Base-by-base conservation (phyloP, 2,797 vertebrate species). In the Rachycentron canadum region DNA sequence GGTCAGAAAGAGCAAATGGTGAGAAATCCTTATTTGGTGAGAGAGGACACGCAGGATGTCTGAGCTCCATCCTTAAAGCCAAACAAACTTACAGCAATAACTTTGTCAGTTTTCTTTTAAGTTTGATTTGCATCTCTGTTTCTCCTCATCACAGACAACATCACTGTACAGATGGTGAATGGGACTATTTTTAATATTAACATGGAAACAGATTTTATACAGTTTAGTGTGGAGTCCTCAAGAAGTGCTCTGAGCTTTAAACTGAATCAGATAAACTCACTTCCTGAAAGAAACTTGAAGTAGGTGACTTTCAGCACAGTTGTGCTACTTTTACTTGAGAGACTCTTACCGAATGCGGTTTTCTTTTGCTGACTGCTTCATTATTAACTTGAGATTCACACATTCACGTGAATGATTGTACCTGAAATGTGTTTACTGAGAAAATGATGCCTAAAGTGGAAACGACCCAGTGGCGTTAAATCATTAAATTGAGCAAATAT, bases 21-120 rank as follows among this genome's bases (percentile, higher is more conserved):
- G 78, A 85, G 32, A 79, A 79, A 71, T 82, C 91, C 89, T 89
- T 92, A 89, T 91, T 82, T 88, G 90, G 89, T 71, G 64, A 83
- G 26, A 76, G 0, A 71, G 63, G 40, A 68, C 45, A 45, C 45
- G 56, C 68, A 67, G 55, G 41, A 70, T 65, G 73, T 70, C 69
- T 60, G 26, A 26, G 23, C 17, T 43, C 73, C 34, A 25, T 26
- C 25, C 36, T 81, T 60, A 69, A 55, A 62, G 41, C 2, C 59
- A 69, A 72, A 77, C 50, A 52, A 58, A 25, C 45, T 41, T 14
- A 26, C 28, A 47, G 21, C 55, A 25, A 6, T 26, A 36, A 62
- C 63, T 71, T 50, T 2, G 45, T 9, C 30, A 9, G 14, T 4
- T 62, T 78, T 0, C 4, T 19, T 55, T 19, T 55, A 38, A 23